Base-by-base conservation (phyloP, 2,888 invertebrate species). In the Lasioglossum marginatum region DNA sequence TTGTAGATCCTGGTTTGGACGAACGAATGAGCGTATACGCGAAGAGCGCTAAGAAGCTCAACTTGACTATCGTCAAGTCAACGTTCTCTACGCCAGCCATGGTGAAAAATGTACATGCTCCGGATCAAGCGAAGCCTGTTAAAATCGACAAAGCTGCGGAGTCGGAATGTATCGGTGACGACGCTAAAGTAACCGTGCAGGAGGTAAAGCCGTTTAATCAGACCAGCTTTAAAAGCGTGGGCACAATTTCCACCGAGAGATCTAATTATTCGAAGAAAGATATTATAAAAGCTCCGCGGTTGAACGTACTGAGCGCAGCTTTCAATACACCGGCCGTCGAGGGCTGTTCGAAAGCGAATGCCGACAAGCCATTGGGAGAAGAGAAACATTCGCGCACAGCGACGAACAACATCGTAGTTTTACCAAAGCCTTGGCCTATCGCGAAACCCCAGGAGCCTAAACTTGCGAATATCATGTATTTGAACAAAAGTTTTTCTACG, bases 251-350 rank as follows among this genome's bases (percentile, higher is more conserved):
- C 0, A 79, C 88, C 8, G 88, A 88, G 16, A 87, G 75, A 79
- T 83, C 91, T 0, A 89, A 71, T 80, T 92, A 91, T 34, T 34
- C 81, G 0, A 88, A 89, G 23, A 93, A 92, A 40, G 87, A 90
- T 74, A 88, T 93, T 0, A 88, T 93, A 68, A 93, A 93, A 83
- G 92, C 92, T 5, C 88, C 93, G 0, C 90, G 89, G 31, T 78
- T 93, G 5, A 93, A 90, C 66, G 87, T 93, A 8, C 60, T 93
- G 43, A 91, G 91, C 45, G 71, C 87, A 8, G 80, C 63, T 1
- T 87, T 86, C 40, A 82, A 60, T 40, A 66, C 75, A 66, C 14
- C 87, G 2, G 57, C 71, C 0, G 45, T 68, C 3, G 86, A 70
- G 45, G 12, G 79, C 16, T 60, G 81, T 23, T 19, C 81, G 4